Evolutionary conservation across 1,140 invertebrate species (phyloP), one percentile per base, ranked within the genome.

Genomic region (Glomeris maerens): DNA sequence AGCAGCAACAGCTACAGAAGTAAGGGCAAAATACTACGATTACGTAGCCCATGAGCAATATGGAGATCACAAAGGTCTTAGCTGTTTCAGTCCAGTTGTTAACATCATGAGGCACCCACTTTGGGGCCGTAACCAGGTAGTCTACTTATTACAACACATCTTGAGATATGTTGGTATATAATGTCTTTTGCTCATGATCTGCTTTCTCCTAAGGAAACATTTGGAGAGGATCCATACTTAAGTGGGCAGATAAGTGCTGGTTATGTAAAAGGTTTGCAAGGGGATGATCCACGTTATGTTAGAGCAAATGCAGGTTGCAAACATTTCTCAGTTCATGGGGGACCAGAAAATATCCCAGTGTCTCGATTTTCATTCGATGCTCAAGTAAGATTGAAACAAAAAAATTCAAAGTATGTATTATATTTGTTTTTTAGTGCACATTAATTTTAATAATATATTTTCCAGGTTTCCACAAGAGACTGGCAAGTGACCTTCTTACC

Each of bases 111-210:
- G 65, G 21, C 64, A 66, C 51, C 64, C 64, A 20, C 42, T 62
- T 5, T 66, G 65, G 65, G 65, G 65, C n/a, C 47, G 65, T 42
- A 63, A 60, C 49, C 63, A 65, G 59, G 63, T 63, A 54, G n/a
- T n/a, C n/a, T n/a, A n/a, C n/a, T n/a, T n/a, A n/a, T n/a, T n/a
- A n/a, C n/a, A n/a, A n/a, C n/a, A n/a, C n/a, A 54, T n/a, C n/a
- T n/a, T n/a, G n/a, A n/a, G 31, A 36, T 10, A 36, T 10, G 31
- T 36, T 36, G 17, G 10, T 36, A 36, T 36, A 10, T 10, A 36
- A 36, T 17, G 31, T 36, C 17, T 36, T 36, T 36, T 10, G 10
- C 17, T 36, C 10, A 36, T 10, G 17, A 36, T 17, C 17, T 36
- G 31, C 17, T 36, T 36, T 48, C 49, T 31, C 21, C 47, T 1